A percentile compares a stretch with the other conserved stretches of the same genome.
Conservation (phyloP, 2,888 invertebrate species). For the Mechanitis messenoides region DNA sequence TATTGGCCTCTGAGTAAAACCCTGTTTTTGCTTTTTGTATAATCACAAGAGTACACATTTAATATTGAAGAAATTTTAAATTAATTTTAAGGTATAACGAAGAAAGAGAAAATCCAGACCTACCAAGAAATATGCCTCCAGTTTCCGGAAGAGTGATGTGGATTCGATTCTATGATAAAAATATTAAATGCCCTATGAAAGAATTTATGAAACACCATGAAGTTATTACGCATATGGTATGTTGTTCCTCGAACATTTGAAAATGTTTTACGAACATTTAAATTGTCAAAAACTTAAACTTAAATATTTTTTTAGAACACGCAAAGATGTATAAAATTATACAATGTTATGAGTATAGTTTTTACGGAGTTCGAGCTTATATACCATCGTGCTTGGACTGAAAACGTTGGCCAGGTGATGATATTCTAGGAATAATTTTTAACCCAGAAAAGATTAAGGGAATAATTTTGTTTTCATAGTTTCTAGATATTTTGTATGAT, state of each 20-base stretch:
- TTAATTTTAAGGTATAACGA: slow-evolving; percentile 80
- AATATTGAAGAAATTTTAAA: neutral
- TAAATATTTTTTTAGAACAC: slow-evolving; percentile 65
- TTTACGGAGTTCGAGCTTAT: slow-evolving; percentile 89
- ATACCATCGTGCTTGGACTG: slow-evolving; percentile 88
- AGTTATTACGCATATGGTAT: slow-evolving; percentile 65
- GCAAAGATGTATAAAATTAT: slow-evolving; percentile 84
- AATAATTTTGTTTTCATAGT: too few species aligned
- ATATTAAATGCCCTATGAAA: slow-evolving; percentile 86
- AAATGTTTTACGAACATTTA: too few species aligned
- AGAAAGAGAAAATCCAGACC: slow-evolving; percentile 82
- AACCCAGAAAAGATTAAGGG: too few species aligned
- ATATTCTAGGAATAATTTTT: too few species aligned
- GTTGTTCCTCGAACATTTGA: too few species aligned
- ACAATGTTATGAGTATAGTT: slow-evolving; percentile 86
- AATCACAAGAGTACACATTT: too few species aligned
- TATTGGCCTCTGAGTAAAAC: too few species aligned
- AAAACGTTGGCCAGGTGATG: slow-evolving; percentile 82
- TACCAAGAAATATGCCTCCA: slow-evolving; percentile 86
- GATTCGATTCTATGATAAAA: slow-evolving; percentile 86
- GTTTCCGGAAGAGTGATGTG: slow-evolving; percentile 88
- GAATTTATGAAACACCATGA: slow-evolving; percentile 63
- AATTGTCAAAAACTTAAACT: too few species aligned
- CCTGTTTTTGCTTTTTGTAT: slow-evolving; percentile 1
- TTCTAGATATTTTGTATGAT: too few species aligned